phyloP scores from a whole-genome alignment of 2,797 vertebrate genomes.

The Fistularia commersonii region DNA sequence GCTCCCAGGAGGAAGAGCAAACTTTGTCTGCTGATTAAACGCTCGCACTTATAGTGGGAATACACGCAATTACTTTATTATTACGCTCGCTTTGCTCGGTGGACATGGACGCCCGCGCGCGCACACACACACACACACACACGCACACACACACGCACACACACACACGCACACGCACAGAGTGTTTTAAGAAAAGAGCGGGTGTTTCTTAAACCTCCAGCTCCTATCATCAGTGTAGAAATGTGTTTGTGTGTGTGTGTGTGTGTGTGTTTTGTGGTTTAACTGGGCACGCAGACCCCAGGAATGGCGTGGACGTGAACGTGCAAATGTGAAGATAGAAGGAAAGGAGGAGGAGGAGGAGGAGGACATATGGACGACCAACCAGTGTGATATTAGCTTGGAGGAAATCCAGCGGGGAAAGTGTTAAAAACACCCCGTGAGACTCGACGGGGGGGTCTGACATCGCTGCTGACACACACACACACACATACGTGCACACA shows the following conservation, averaged over 20 bases:
- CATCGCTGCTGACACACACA: constrained; percentile 45
- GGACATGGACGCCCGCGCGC: no score
- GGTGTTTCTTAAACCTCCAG: constrained; percentile 28
- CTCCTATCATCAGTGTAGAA: constrained; percentile 15
- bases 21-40: constrained; percentile 66
- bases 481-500: constrained; percentile 6
- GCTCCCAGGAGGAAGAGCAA: constrained; percentile 65
- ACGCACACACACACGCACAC: constrained; percentile 1
- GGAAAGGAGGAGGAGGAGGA: constrained; percentile 1
- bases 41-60: constrained; percentile 48
- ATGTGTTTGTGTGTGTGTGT: constrained; percentile 12
- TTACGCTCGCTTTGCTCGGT: constrained; percentile 39
- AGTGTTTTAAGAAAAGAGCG: constrained; percentile 38
- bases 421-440: constrained; percentile 66
- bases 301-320: constrained; percentile 14
- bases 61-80: constrained; percentile 57
- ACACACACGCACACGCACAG: no score
- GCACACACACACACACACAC: no score
- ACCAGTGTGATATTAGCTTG: constrained; percentile 63
- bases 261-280: constrained; percentile 16
- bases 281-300: neutral
- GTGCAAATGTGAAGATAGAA: constrained; percentile 1
- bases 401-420: constrained; percentile 62
- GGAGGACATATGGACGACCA: constrained; percentile 57
- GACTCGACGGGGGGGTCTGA: constrained; percentile 32